Evolutionary conservation across 2,797 vertebrate genomes (phyloP), one percentile per base, ranked within the genome.

Genomic region (Ficedula albicollis): DNA sequence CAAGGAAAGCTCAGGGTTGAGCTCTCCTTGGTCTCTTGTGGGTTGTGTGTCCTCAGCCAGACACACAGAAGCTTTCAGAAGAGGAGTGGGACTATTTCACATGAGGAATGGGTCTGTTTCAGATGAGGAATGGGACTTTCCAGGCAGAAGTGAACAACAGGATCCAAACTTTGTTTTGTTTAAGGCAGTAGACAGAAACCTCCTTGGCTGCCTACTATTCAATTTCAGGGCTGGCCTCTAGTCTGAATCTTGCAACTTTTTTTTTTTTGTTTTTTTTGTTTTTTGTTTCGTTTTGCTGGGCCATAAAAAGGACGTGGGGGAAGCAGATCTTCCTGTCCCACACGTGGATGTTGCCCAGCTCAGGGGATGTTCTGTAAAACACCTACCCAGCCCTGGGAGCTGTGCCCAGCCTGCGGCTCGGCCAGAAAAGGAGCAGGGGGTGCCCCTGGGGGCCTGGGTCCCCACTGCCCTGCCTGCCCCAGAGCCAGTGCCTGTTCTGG

Each of bases 161-260:
- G 29, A 59, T 48, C 44, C 9, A 4, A 38, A 15, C 30, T 46
- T 32, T 8, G 8, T 52, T 79, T 74, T 18, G 5, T 67, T 73
- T 32, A 74, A 59, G 58, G 36, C 52, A 38, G 30, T 15, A 32
- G 27, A 56, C 1, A 1, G 36, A 54, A 70, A 34, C 32, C 19
- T 68, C 27, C 55, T 46, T 32, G 19, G 52, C 17, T 0, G 0
- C 39, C 36, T 17, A 6, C 22, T 34, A 63, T 7, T 43, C 16
- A 58, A 22, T 55, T 54, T 66, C 46, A 64, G 63, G n/a, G 29
- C 52, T 66, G 21, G 32, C 12, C 4, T 38, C 32, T 21, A 18
- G 32, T 39, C n/a, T 44, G 32, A 52, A 5, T 54, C 5, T 27
- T 39, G 19, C 29, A 56, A 7, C 10, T 49, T 30, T 30, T 66